These are phyloP conservation scores for Cyphomyrmex costatus DNA, from an alignment of 1,140 invertebrate species.

Conservation along the genomic window DNA sequence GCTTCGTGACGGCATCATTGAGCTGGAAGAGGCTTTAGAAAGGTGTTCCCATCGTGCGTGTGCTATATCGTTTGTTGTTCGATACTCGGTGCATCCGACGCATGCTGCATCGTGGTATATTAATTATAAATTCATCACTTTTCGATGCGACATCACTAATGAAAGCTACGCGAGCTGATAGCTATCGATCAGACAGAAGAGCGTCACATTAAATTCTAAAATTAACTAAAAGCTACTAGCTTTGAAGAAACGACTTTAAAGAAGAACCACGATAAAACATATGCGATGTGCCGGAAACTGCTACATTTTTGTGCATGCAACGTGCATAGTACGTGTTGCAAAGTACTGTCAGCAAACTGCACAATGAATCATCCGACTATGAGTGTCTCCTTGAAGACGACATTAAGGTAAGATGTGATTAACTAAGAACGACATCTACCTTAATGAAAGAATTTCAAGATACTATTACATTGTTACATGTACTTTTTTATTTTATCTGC, in stretches of 20 bases:
- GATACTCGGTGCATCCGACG: constrained; percentile 30
- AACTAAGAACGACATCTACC: neutral
- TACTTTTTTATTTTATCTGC: neutral
- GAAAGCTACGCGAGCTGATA: constrained; percentile 32
- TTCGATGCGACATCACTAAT: constrained; percentile 66
- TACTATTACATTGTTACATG: neutral
- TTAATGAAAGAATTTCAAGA: neutral
- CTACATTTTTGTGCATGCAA: constrained; percentile 12
- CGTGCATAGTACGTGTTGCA: neutral
- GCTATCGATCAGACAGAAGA: constrained; percentile 68
- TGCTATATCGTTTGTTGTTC: constrained; percentile 57
- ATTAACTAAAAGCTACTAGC: constrained; percentile 62
- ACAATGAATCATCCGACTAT: constrained; percentile 22
- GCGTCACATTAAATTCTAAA: constrained; percentile 72
- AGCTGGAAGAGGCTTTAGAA: constrained; percentile 44
- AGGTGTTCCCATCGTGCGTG: constrained; percentile 16
- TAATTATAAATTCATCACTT: constrained; percentile 65
- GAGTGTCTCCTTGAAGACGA: neutral
- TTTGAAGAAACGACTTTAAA: constrained; percentile 55
- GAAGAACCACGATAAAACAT: constrained; percentile 36
- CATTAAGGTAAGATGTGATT: neutral
- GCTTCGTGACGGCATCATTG: constrained; percentile 22
- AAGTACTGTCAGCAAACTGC: constrained; percentile 24
- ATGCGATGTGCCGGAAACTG: constrained; percentile 3
- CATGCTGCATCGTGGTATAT: constrained; percentile 34